A percentile compares a stretch with the other conserved stretches of the same genome.
Evolutionary conservation across 2,888 invertebrate species (phyloP).

Genomic region (Drosophila paranaensis): DNA sequence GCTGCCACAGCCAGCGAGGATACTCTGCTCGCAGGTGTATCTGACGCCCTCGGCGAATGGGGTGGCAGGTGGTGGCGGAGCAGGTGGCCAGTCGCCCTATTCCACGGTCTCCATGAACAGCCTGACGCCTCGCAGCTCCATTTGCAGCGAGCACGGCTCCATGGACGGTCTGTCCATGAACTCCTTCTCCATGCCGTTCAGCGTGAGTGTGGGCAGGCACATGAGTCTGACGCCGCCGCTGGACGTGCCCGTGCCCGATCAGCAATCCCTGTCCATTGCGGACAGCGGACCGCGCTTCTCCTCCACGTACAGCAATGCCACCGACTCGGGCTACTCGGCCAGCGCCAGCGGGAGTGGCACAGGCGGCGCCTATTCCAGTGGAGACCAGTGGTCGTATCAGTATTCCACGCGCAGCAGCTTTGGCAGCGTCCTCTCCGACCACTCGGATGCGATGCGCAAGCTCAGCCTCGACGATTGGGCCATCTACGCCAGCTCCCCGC

Average conservation of each 20-base stretch:
- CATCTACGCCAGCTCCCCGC: slow-evolving; percentile 66
- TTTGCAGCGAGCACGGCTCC: slow-evolving; percentile 83
- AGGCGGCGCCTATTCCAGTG: slow-evolving; percentile 73
- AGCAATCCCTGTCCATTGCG: slow-evolving; percentile 68
- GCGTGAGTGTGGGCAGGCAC: slow-evolving; percentile 76
- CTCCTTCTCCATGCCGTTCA: slow-evolving; percentile 83
- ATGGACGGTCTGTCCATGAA: slow-evolving; percentile 84
- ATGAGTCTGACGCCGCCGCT: slow-evolving; percentile 81
- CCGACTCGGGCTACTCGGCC: slow-evolving; percentile 85
- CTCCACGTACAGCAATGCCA: slow-evolving; percentile 82
- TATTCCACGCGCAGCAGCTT: slow-evolving; percentile 84
- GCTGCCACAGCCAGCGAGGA: slow-evolving; percentile 85
- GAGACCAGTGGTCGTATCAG: slow-evolving; percentile 84
- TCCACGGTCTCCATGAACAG: slow-evolving; percentile 78
- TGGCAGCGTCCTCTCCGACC: slow-evolving; percentile 84
- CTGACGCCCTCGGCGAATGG: slow-evolving; percentile 85
- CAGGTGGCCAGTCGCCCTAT: slow-evolving; percentile 72
- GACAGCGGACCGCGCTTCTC: slow-evolving; percentile 77
- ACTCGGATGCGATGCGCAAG: slow-evolving; percentile 80
- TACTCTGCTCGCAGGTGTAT: slow-evolving; percentile 88
- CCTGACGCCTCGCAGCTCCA: slow-evolving; percentile 82
- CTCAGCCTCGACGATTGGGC: slow-evolving; percentile 83
- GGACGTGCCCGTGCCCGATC: slow-evolving; percentile 80
- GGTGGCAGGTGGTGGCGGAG: slow-evolving; percentile 22
- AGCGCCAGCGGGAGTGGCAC: slow-evolving; percentile 63